Evolutionary conservation across 1,140 invertebrate species (phyloP).

Genomic region (Apis mellifera): Amel_HAv3.1 CM009932.2:2708001-2708500

Average conservation of each 20-base stretch:
- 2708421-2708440: slow-evolving; percentile 21
- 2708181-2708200: slow-evolving; percentile 55
- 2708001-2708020: too few relatives aligned
- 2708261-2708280: slow-evolving; percentile 60
- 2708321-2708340: slow-evolving; percentile 80
- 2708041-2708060: too few relatives aligned
- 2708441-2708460: slow-evolving; percentile 25
- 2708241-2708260: slow-evolving; percentile 57
- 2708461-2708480: slow-evolving; percentile 40
- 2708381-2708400: slow-evolving; percentile 53
- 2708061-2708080: too few relatives aligned
- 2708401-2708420: neutral
- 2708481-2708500: slow-evolving; percentile 35
- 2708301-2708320: slow-evolving; percentile 54
- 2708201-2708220: slow-evolving; percentile 76
- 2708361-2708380: slow-evolving; percentile 51
- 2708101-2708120: neutral
- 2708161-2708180: neutral
- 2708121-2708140: neutral
- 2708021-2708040: too few relatives aligned
- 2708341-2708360: slow-evolving; percentile 81
- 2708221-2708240: slow-evolving; percentile 73
- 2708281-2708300: slow-evolving; percentile 39
- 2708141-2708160: neutral
- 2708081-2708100: too few relatives aligned